Percentiles rank a stretch among this genome's conserved stretches.
Conservation (phyloP, 2,888 invertebrate genomes). For the Criorhina ranunculi region DNA sequence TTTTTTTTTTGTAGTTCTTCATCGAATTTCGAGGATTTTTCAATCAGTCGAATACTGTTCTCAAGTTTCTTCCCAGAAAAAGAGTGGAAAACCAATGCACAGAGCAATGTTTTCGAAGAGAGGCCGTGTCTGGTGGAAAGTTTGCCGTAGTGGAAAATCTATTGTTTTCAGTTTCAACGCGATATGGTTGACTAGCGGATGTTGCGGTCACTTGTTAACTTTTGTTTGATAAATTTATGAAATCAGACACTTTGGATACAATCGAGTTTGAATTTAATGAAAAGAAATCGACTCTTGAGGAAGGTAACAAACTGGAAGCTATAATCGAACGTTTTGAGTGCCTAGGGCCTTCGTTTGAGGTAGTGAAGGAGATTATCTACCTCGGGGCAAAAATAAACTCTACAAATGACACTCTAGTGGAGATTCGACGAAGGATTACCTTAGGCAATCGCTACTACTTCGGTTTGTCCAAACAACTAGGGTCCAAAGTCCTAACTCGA, state of each 20-base stretch:
- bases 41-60: conserved; percentile 74
- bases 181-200: conserved; percentile 32
- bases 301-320: no score
- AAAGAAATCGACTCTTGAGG: no score
- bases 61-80: conserved; percentile 41
- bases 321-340: no score
- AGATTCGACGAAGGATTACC: no score
- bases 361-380: no score
- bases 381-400: no score
- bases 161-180: conserved; percentile 42
- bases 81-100: not conserved
- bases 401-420: no score
- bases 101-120: not conserved
- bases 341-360: no score
- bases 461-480: no score
- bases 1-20: conserved; percentile 35
- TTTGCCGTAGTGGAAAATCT: conserved; percentile 25
- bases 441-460: no score
- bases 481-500: no score
- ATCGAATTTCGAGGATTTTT: conserved; percentile 72
- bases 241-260: not conserved
- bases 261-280: no score
- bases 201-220: conserved; percentile 55
- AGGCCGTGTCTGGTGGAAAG: conserved; percentile 21
- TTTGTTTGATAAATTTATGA: conserved; percentile 26